Conservation (phyloP, 2,113 vertebrate species). For the Hymenochirus boettgeri region DNA sequence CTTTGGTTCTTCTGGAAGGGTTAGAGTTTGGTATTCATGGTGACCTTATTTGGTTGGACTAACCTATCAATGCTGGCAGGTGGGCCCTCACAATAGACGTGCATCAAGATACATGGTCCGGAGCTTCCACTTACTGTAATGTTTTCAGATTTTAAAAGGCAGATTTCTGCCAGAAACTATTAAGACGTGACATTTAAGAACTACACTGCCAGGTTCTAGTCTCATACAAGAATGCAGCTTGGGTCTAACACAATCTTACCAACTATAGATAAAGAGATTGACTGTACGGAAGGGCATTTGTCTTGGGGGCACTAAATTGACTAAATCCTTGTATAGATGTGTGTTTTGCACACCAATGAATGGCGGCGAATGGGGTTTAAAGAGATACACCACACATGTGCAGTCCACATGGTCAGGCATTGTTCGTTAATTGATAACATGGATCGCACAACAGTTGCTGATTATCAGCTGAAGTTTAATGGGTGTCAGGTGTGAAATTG, state of each 20-base stretch:
- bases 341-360: no score
- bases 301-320: no score
- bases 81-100: conserved; percentile 12
- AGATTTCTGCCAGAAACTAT: conserved; percentile 13
- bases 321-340: no score
- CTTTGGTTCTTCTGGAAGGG: conserved; percentile 35
- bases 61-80: conserved; percentile 42
- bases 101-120: not conserved
- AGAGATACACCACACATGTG: no score
- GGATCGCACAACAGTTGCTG: no score
- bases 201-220: not conserved
- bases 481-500: no score
- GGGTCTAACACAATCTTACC: fast-evolving
- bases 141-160: conserved; percentile 20
- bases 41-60: conserved; percentile 46
- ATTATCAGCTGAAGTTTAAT: no score
- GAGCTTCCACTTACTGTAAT: not conserved
- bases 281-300: no score
- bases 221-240: not conserved
- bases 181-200: conserved; percentile 28
- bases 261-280: no score
- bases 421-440: no score
- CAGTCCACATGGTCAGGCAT: no score
- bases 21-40: conserved; percentile 42
- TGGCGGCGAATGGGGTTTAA: no score